Base-by-base conservation (phyloP, 2,888 invertebrate species). In the Conops quadrifasciatus region DNA sequence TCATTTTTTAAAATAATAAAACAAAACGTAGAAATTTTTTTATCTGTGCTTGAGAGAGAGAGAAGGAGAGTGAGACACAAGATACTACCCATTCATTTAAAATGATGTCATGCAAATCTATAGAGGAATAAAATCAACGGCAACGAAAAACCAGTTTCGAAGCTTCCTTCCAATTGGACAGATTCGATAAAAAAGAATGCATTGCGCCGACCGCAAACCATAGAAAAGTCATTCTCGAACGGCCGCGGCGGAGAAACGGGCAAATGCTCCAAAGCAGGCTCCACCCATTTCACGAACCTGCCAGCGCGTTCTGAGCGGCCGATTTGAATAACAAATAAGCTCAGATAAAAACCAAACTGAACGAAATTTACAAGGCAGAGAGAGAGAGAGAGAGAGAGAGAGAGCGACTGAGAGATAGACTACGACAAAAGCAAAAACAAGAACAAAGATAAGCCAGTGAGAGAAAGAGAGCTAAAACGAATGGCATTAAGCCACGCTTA, bases 81-180 rank as follows among this genome's bases (percentile, higher is more conserved):
- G 36, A 36, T 36, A 36, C 9, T 36, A 9, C 36, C 9, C 36
- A 36, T 36, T 36, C 9, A 36, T 36, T 36, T 9, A 13, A 66
- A 66, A 30, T 47, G 67, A 49, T 19, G 19, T 19, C 36, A 60
- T 68, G 49, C 51, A 62, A 60, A 68, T 16, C 47, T 16, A 30
- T 30, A 15, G 7, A 66, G 45, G 28, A 56, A 19, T n/a, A n/a
- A n/a, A n/a, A n/a, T n/a, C n/a, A n/a, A n/a, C n/a, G n/a, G n/a
- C 19, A 36, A 56, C n/a, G 7, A 71, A 65, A 43, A 73, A 70
- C 73, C 70, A 16, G 71, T 71, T 73, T 47, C 45, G 47, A n/a
- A 65, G 21, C 64, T 56, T 71, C 74, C 78, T 76, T 80, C 75
- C 80, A 80, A 81, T 80, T 80, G 80, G 81, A 80, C 78, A 75